These are phyloP conservation scores for Amblyjoppa proteus DNA, from an alignment of 2,888 invertebrate species.

Conservation along the genomic window DNA sequence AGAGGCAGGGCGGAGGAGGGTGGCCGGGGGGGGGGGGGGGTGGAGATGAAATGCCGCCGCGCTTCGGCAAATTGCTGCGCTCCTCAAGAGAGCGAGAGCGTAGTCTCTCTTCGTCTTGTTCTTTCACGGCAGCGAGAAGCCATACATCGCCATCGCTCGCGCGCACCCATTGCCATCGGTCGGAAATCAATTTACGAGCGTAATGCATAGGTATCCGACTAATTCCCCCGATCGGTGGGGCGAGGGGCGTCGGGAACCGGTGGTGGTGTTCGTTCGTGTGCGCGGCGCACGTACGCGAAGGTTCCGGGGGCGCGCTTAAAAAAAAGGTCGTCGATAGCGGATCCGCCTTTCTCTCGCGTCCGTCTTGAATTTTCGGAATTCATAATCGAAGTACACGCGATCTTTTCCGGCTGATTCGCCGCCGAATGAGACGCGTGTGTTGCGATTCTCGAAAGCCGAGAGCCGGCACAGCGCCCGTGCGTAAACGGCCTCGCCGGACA, in stretches of 20 bases:
- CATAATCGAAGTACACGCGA: background rate
- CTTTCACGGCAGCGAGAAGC: conserved; percentile 3
- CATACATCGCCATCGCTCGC: conserved; percentile 62
- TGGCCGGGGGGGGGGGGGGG: background rate
- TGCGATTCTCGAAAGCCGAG: background rate
- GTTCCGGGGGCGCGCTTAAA: conserved; percentile 2
- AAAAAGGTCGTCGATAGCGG: background rate
- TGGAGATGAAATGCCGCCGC: conserved; percentile 67
- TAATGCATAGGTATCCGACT: conserved; percentile 77
- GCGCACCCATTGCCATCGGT: conserved; percentile 69
- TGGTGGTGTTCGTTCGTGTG: conserved; percentile 49
- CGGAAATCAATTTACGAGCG: conserved; percentile 79
- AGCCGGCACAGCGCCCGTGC: background rate
- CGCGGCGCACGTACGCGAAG: conserved; percentile 56
- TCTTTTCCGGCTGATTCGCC: background rate
- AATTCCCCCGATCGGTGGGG: conserved; percentile 72
- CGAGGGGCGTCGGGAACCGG: conserved; percentile 2
- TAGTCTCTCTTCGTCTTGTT: conserved; percentile 1
- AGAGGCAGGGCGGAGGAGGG: conserved; percentile 19
- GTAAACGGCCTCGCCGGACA: background rate
- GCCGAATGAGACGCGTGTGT: background rate
- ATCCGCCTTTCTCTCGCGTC: background rate
- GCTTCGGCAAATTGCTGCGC: conserved; percentile 66
- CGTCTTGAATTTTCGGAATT: conserved; percentile 5
- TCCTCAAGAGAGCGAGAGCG: conserved; percentile 27